A percentile compares a stretch with the other conserved stretches of the same genome.
phyloP scores from a whole-genome alignment of 2,888 invertebrate genomes.

The Agelastica alni region DNA sequence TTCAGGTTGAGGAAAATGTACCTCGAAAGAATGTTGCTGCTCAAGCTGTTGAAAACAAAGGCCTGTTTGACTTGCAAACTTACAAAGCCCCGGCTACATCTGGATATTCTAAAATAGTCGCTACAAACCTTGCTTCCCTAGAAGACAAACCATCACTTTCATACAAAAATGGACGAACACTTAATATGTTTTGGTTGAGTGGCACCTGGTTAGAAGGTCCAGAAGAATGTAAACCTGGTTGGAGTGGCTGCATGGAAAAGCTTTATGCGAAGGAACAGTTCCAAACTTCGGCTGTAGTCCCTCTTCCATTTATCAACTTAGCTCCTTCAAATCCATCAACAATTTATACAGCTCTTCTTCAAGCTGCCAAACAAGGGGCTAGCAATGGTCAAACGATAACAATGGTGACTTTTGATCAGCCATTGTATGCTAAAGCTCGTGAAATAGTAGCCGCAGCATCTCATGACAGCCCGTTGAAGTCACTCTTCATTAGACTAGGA shows the following conservation, averaged over 20 bases:
- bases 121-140: not conserved
- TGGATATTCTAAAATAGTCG: no score
- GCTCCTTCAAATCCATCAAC: slow-evolving; percentile 12
- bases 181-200: slow-evolving; percentile 13
- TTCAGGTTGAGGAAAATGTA: slow-evolving; percentile 11
- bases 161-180: slow-evolving; percentile 8
- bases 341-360: slow-evolving; percentile 11
- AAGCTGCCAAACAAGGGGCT: not conserved
- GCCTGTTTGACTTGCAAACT: not conserved
- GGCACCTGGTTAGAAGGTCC: slow-evolving; percentile 4
- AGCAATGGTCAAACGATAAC: slow-evolving; percentile 8
- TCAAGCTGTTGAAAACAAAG: no score
- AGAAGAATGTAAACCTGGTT: slow-evolving; percentile 9
- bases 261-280: slow-evolving; percentile 10
- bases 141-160: slow-evolving; percentile 7
- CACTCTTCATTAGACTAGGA: slow-evolving; percentile 13
- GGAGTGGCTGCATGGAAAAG: slow-evolving; percentile 9
- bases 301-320: slow-evolving; percentile 10
- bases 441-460: slow-evolving; percentile 25
- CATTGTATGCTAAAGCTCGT: slow-evolving; percentile 28
- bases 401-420: slow-evolving; percentile 29
- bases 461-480: slow-evolving; percentile 21
- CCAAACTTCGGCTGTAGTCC: slow-evolving; percentile 13
- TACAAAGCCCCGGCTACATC: not conserved
- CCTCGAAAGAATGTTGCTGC: no score